Percentiles rank a stretch among this genome's conserved stretches.
phyloP scores from a whole-genome alignment of 2,113 vertebrate genomes.

The Litocranius walleri region DNA sequence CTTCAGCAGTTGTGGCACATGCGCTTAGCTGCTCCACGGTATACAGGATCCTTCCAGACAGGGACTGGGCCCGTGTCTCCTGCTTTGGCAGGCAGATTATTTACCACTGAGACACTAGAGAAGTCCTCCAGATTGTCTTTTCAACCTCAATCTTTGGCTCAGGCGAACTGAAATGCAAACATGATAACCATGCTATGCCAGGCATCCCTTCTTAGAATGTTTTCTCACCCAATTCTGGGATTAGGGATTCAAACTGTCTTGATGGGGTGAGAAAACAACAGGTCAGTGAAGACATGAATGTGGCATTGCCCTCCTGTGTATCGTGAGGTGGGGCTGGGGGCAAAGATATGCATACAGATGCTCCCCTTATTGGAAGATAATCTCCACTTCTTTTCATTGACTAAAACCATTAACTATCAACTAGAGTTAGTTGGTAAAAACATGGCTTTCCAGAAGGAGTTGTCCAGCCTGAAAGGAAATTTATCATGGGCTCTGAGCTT shows the following conservation, averaged over 20 bases:
- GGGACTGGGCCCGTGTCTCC: background rate
- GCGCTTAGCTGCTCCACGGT: rapidly evolving
- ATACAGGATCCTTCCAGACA: background rate
- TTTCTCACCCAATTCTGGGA: background rate
- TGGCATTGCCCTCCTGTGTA: background rate
- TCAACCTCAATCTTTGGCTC: background rate
- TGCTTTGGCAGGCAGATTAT: background rate
- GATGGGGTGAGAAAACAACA: background rate
- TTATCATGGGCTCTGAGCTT: background rate
- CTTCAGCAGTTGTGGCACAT: background rate
- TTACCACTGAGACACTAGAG: background rate
- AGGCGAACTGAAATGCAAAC: background rate
- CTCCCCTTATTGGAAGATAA: background rate
- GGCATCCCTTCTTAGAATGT: background rate
- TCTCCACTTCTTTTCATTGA: background rate
- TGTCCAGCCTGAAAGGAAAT: background rate
- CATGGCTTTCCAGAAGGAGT: background rate
- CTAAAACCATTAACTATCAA: background rate
- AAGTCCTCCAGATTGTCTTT: background rate
- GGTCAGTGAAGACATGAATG: background rate
- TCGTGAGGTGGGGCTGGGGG: rapidly evolving
- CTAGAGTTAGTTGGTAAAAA: background rate
- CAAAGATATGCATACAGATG: background rate
- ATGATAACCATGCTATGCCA: background rate
- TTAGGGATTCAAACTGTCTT: background rate